Conservation (phyloP, 2,888 invertebrate species). For the Rhyacophila evoluta region DNA sequence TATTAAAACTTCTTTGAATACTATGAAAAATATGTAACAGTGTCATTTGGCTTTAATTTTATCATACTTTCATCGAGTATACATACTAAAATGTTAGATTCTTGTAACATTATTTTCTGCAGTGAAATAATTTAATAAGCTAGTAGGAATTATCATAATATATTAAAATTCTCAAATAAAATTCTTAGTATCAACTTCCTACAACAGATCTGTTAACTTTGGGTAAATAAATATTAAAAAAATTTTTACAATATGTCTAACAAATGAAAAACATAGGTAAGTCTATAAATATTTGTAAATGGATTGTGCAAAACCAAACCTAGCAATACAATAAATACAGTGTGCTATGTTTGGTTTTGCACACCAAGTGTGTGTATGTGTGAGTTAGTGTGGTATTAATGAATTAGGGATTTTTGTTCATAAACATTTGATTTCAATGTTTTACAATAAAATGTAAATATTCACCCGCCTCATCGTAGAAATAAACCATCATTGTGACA, state of each 20-base stretch:
- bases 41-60: no score
- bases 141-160: neutral
- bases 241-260: neutral
- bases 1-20: no score
- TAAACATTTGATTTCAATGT: conserved; percentile 36
- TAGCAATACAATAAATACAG: neutral
- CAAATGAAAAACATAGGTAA: neutral
- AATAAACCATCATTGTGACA: neutral
- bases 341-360: neutral
- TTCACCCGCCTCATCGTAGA: conserved; percentile 43
- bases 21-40: no score
- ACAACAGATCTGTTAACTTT: conserved; percentile 16
- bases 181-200: neutral
- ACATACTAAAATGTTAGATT: no score
- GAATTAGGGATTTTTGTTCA: conserved; percentile 10
- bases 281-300: neutral
- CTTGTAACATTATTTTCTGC: neutral
- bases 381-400: neutral
- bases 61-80: no score
- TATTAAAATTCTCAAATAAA: neutral
- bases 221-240: neutral
- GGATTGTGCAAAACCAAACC: neutral
- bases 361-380: neutral
- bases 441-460: conserved; percentile 41
- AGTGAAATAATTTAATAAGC: neutral